Conservation (phyloP, 2,797 vertebrate species). For the Enteromius treurensis region DNA sequence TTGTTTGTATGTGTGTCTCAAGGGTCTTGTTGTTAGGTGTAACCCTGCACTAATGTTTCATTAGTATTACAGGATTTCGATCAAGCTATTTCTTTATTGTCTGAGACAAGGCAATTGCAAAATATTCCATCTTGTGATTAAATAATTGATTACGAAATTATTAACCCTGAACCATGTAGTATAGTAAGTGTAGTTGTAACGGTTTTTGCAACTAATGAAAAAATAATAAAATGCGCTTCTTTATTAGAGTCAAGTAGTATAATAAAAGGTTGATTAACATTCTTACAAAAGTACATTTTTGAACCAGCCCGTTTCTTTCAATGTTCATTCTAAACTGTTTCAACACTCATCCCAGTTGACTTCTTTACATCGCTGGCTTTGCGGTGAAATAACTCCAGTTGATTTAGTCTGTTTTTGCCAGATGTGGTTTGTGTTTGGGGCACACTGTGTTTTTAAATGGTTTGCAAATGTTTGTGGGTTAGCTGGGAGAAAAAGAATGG, state of each 20-base stretch:
- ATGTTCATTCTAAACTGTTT: background rate
- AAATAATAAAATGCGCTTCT: background rate
- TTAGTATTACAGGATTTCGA: background rate
- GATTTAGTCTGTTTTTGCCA: slow-evolving; percentile 7
- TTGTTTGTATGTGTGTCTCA: background rate
- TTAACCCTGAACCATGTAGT: background rate
- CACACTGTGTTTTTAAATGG: slow-evolving; percentile 11
- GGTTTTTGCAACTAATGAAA: background rate
- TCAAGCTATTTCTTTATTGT: background rate
- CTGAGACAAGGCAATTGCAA: background rate
- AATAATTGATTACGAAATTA: background rate
- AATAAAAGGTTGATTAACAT: background rate
- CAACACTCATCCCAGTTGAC: slow-evolving; percentile 10
- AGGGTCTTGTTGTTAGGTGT: background rate
- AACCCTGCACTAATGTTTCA: background rate
- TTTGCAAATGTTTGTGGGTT: slow-evolving; percentile 37
- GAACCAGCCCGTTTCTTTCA: background rate
- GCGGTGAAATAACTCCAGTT: background rate
- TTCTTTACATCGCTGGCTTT: slow-evolving; percentile 20
- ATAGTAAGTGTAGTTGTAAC: background rate
- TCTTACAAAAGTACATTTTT: background rate
- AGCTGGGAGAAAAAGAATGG: slow-evolving; percentile 2
- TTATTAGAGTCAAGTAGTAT: background rate
- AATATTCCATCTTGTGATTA: background rate
- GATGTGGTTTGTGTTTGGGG: slow-evolving; percentile 36